phyloP scores from a whole-genome alignment of 2,113 vertebrate genomes.

The Pachyramphus minor region DNA sequence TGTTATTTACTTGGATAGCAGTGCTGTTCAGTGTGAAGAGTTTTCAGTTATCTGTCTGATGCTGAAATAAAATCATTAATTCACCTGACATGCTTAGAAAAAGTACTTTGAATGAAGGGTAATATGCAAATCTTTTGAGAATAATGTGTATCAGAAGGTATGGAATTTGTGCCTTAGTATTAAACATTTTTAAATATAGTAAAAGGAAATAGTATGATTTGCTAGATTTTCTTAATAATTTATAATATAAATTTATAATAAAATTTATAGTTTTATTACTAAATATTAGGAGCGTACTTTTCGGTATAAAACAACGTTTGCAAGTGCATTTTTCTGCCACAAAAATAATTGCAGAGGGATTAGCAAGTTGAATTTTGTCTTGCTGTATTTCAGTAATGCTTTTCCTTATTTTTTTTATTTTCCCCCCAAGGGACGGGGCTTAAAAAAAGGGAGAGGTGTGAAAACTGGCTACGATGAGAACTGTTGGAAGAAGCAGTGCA shows the following conservation, averaged over 20 bases:
- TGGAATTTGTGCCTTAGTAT: background rate
- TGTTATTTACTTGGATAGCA: background rate
- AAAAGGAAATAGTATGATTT: background rate
- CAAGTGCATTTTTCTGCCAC: background rate
- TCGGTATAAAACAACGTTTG: background rate
- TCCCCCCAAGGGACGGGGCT: conserved; percentile 44
- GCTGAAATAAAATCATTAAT: background rate
- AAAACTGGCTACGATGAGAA: conserved; percentile 74
- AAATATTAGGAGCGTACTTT: background rate
- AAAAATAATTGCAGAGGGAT: background rate
- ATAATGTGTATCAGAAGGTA: background rate
- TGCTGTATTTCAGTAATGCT: background rate
- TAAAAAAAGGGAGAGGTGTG: conserved; percentile 43
- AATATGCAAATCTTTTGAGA: background rate
- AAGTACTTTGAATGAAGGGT: background rate
- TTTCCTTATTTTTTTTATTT: background rate
- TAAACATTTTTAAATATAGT: background rate
- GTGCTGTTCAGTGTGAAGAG: background rate
- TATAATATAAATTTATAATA: too few relatives aligned
- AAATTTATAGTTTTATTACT: too few relatives aligned
- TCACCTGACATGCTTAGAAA: background rate
- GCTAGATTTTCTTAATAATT: background rate
- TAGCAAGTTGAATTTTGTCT: background rate
- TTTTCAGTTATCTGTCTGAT: background rate
- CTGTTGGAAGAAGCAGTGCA: conserved; percentile 91